Conservation (phyloP, 2,888 invertebrate genomes). For the Itoplectis maculator region DNA sequence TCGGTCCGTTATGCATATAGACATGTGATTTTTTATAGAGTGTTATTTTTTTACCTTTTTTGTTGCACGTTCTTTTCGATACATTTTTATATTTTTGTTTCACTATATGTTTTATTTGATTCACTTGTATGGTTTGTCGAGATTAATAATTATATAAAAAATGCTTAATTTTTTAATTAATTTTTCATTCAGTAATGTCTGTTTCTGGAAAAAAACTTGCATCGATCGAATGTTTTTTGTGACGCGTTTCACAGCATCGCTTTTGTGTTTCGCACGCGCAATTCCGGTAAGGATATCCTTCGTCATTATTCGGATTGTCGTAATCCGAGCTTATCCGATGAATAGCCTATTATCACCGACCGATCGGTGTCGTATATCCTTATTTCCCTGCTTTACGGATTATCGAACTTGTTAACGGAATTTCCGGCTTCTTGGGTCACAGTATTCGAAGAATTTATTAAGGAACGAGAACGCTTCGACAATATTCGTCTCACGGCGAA, state of each 20-base stretch:
- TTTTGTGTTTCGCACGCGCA: no score
- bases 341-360: not conserved
- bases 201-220: no score
- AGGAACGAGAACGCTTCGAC: not conserved
- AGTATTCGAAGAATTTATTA: conserved; percentile 1
- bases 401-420: conserved; percentile 3
- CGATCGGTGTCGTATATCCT: not conserved
- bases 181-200: no score
- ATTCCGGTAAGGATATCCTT: no score
- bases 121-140: no score
- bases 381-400: not conserved
- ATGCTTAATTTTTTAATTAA: no score
- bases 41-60: not conserved
- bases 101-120: no score
- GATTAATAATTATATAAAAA: no score
- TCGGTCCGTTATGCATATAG: not conserved
- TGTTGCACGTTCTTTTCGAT: not conserved
- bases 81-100: not conserved
- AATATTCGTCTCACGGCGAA: not conserved
- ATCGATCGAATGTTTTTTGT: no score
- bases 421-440: not conserved
- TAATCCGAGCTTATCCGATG: not conserved
- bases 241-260: no score
- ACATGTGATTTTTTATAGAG: not conserved
- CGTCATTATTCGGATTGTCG: not conserved